Conservation (phyloP, 1,140 invertebrate genomes). For the Lordiphosa stackelbergi region DNA sequence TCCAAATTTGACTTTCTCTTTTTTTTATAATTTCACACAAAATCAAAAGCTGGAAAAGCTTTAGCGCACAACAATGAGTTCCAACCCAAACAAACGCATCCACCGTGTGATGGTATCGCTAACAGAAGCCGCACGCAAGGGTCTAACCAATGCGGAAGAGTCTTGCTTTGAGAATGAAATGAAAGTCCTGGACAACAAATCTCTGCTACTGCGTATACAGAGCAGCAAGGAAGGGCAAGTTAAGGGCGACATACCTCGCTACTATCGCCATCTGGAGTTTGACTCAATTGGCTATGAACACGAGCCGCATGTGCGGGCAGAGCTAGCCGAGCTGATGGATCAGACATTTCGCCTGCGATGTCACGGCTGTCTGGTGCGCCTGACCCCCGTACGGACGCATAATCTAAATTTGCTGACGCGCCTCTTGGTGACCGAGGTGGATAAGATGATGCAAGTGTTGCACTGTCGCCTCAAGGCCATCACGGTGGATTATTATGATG, state of each 20-base stretch:
- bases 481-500: conserved; percentile 53
- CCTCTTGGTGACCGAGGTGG: conserved; percentile 48
- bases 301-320: conserved; percentile 30
- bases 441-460: conserved; percentile 31
- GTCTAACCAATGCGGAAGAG: conserved; percentile 3
- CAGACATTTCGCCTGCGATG: conserved; percentile 35
- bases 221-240: neutral
- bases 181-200: conserved; percentile 36
- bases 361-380: conserved; percentile 41
- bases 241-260: conserved; percentile 9
- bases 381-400: conserved; percentile 27
- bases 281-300: conserved; percentile 52
- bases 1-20: neutral
- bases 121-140: conserved; percentile 25
- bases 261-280: conserved; percentile 50
- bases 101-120: conserved; percentile 50
- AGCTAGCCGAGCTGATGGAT: conserved; percentile 26
- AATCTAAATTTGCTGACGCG: conserved; percentile 46
- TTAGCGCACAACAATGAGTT: conserved; percentile 6
- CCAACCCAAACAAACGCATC: conserved; percentile 6
- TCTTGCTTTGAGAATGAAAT: conserved; percentile 15
- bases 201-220: conserved; percentile 31
- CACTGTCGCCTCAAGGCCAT: conserved; percentile 32
- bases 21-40: conserved; percentile 16
- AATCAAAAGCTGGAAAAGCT: neutral